phyloP scores from a whole-genome alignment of 1,140 invertebrate species.

The Leptinotarsa defecta region DNA sequence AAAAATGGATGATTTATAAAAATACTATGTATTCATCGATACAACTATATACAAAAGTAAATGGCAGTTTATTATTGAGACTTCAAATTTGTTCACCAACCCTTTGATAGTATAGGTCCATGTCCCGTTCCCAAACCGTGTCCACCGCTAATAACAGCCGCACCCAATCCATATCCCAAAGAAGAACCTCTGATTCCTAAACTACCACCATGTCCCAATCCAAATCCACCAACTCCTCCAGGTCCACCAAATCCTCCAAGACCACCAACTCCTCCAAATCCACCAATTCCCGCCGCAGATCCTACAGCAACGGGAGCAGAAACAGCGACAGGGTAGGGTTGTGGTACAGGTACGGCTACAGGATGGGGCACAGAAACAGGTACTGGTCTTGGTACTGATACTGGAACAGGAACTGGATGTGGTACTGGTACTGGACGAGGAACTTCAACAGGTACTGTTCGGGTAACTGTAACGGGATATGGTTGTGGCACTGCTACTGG shows the following conservation, averaged over 20 bases:
- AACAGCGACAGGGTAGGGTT: conserved; percentile 42
- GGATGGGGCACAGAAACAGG: conserved; percentile 32
- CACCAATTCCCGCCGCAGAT: conserved; percentile 22
- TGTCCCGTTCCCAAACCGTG: conserved; percentile 1
- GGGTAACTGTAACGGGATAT: conserved; percentile 37
- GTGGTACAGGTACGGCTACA: conserved; percentile 36
- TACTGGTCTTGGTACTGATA: conserved; percentile 42
- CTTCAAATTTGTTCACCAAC: not conserved
- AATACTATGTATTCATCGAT: not conserved
- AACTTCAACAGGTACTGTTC: conserved; percentile 39
- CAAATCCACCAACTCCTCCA: not conserved
- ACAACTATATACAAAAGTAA: conserved; percentile 6
- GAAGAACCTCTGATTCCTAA: no score
- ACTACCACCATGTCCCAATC: conserved; percentile 12
- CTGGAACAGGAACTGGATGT: conserved; percentile 39
- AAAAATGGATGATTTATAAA: no score
- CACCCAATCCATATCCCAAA: not conserved
- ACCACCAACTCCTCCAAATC: not conserved
- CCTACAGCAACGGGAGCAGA: conserved; percentile 23
- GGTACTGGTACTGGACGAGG: conserved; percentile 37
- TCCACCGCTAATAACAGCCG: not conserved
- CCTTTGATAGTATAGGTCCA: conserved; percentile 3
- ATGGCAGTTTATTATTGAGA: not conserved
- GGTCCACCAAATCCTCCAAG: not conserved
- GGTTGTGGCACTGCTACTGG: conserved; percentile 47